phyloP scores from a whole-genome alignment of 2,797 vertebrate species.

The Mus spretus region DNA sequence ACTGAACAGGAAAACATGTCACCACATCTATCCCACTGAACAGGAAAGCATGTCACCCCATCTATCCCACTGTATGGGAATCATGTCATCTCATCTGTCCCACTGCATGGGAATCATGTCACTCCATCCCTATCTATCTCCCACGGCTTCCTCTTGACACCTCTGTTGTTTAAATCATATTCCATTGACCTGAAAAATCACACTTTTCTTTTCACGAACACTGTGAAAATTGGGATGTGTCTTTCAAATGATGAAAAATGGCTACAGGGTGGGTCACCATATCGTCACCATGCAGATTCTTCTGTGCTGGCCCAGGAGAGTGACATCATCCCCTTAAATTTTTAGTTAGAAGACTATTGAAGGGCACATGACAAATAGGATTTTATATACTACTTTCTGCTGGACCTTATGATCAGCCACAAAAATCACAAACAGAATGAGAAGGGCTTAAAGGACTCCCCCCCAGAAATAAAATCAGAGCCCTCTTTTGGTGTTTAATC shows the following conservation, averaged over 20 bases:
- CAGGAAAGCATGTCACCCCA: too few relatives aligned
- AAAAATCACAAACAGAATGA: neutral
- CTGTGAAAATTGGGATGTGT: neutral
- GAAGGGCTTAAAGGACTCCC: neutral
- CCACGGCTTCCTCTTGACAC: neutral
- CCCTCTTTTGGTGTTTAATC: neutral
- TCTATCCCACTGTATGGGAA: too few relatives aligned
- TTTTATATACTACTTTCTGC: neutral
- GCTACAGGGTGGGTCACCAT: neutral
- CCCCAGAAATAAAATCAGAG: neutral
- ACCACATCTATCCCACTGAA: neutral
- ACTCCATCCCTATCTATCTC: neutral
- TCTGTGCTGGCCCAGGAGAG: neutral
- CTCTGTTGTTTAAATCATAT: constrained; percentile 9
- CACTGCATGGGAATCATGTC: too few relatives aligned
- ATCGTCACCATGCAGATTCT: neutral
- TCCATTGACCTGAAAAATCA: constrained; percentile 35
- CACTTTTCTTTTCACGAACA: neutral
- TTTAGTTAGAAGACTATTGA: neutral
- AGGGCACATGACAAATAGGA: neutral
- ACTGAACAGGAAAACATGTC: too few relatives aligned
- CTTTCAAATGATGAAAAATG: neutral
- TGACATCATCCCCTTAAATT: neutral
- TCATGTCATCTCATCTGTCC: too few relatives aligned
- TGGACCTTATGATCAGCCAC: neutral